These are phyloP conservation scores for Achroia grisella DNA, from an alignment of 1,140 invertebrate species.

Conservation along the genomic window DNA sequence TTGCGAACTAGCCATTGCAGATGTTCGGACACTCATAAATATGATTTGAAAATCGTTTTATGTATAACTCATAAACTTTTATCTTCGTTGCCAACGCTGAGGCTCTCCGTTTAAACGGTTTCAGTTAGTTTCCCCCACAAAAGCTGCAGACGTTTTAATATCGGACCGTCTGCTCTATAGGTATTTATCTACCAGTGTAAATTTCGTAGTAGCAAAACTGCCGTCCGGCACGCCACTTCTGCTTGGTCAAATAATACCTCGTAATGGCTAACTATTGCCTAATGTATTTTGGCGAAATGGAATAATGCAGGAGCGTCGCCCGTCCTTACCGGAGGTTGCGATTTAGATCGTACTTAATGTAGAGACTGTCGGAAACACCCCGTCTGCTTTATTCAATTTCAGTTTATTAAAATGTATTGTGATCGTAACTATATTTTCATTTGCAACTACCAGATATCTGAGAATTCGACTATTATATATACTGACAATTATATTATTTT, in stretches of 20 bases:
- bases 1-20: slow-evolving; percentile 61
- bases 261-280: slow-evolving; percentile 62
- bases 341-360: slow-evolving; percentile 53
- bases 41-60: slow-evolving; percentile 72
- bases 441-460: no score
- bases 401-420: slow-evolving; percentile 52
- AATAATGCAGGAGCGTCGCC: slow-evolving; percentile 41
- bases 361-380: slow-evolving; percentile 31
- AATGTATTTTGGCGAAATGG: slow-evolving; percentile 67
- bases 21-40: slow-evolving; percentile 66
- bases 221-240: slow-evolving; percentile 53
- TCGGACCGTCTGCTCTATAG: slow-evolving; percentile 37
- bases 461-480: no score
- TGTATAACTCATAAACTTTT: slow-evolving; percentile 71
- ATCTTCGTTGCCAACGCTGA: slow-evolving; percentile 45
- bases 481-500: no score
- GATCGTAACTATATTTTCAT: slow-evolving; percentile 4
- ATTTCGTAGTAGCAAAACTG: slow-evolving; percentile 53
- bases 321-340: slow-evolving; percentile 42
- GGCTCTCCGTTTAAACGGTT: slow-evolving; percentile 42
- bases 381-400: slow-evolving; percentile 44
- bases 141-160: slow-evolving; percentile 63
- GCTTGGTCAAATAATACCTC: slow-evolving; percentile 62
- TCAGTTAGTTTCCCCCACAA: slow-evolving; percentile 60
- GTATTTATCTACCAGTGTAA: slow-evolving; percentile 53